Evolutionary conservation across 1,140 invertebrate genomes (phyloP).

Genomic region (Trachymyrmex cornetzi): DNA sequence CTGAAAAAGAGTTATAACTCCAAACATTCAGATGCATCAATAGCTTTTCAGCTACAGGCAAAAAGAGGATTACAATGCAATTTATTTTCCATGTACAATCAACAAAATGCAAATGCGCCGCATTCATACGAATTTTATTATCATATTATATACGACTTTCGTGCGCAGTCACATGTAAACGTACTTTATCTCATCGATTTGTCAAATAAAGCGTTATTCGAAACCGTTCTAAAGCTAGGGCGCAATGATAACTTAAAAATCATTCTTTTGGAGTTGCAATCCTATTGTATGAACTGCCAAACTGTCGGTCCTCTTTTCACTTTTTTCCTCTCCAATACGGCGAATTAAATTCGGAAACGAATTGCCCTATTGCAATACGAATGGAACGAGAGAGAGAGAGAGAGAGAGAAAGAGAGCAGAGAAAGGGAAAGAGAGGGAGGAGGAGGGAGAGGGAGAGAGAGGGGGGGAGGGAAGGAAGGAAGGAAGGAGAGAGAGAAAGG

Average conservation of each 20-base stretch:
- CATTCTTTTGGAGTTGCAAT: background rate
- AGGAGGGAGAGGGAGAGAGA: background rate
- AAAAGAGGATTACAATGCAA: conserved; percentile 47
- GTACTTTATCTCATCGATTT: conserved; percentile 2
- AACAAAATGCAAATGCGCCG: conserved; percentile 46
- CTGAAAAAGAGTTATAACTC: conserved; percentile 45
- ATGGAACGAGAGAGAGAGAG: background rate
- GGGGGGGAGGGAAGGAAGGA: background rate
- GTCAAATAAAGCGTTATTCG: conserved; percentile 20
- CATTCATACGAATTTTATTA: conserved; percentile 19
- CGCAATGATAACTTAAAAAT: conserved; percentile 19
- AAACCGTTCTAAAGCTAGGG: background rate
- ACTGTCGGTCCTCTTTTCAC: conserved; percentile 25
- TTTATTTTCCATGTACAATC: conserved; percentile 32
- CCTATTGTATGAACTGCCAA: conserved; percentile 14
- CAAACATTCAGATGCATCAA: conserved; percentile 37
- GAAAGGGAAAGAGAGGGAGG: background rate
- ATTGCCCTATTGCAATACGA: conserved; percentile 45
- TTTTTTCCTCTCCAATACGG: conserved; percentile 50
- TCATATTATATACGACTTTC: conserved; percentile 18
- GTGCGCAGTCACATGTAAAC: background rate
- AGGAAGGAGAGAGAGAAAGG: background rate
- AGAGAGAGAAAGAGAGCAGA: background rate
- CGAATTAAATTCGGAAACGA: conserved; percentile 64
- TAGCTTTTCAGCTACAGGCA: conserved; percentile 24